A percentile compares a stretch with the other conserved stretches of the same genome.
phyloP scores from a whole-genome alignment of 2,888 invertebrate genomes.

The Drosophila vallismaia region DNA sequence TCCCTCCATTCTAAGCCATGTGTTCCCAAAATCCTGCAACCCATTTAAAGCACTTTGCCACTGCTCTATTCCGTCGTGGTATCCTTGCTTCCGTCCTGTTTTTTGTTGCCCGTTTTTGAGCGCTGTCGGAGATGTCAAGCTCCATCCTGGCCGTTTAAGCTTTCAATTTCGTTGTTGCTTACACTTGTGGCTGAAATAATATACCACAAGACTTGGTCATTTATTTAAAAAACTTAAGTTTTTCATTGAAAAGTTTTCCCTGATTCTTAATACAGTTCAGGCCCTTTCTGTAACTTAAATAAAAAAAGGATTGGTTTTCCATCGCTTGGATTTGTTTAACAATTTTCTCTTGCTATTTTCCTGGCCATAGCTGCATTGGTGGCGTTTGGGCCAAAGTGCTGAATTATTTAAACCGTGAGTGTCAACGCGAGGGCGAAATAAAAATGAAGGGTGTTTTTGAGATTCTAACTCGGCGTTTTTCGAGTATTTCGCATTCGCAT shows the following conservation, averaged over 20 bases:
- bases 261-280: too few relatives aligned
- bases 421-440: conserved; percentile 5
- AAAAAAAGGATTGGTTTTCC: too few relatives aligned
- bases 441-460: background rate
- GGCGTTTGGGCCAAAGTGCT: conserved; percentile 31
- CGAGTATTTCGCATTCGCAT: conserved; percentile 41
- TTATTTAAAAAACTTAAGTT: background rate
- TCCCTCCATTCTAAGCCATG: conserved; percentile 4
- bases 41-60: conserved; percentile 61
- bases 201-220: background rate
- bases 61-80: conserved; percentile 25
- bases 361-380: background rate
- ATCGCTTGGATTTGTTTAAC: too few relatives aligned
- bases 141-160: conserved; percentile 52
- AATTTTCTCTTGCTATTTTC: background rate
- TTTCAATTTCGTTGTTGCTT: conserved; percentile 61
- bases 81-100: conserved; percentile 10
- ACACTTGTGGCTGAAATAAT: background rate
- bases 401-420: conserved; percentile 63
- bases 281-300: too few relatives aligned
- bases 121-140: conserved; percentile 43
- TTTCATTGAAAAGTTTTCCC: too few relatives aligned
- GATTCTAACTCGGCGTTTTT: conserved; percentile 32
- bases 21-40: conserved; percentile 34
- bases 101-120: conserved; percentile 44